Conservation (phyloP, 2,113 vertebrate species). For the Crotalus horridus region DNA sequence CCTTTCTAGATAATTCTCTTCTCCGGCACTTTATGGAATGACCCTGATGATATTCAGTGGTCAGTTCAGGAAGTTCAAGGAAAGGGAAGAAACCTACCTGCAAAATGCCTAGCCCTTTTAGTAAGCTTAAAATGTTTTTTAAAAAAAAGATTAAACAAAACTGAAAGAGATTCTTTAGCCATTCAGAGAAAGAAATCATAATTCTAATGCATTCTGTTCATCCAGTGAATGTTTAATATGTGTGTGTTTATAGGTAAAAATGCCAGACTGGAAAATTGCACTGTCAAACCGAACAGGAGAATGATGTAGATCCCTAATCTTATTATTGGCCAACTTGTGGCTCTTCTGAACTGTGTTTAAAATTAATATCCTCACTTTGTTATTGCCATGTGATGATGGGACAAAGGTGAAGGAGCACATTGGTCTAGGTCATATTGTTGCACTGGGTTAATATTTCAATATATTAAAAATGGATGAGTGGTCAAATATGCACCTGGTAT, state of each 20-base stretch:
- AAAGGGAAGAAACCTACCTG: neutral
- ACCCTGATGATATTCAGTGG: neutral
- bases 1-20: neutral
- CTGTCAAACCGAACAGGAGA: neutral
- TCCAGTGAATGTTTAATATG: neutral
- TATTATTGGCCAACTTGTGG: neutral
- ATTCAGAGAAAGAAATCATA: neutral
- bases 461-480: neutral
- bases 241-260: neutral
- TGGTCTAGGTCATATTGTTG: neutral
- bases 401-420: neutral
- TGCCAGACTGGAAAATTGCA: neutral
- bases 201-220: neutral
- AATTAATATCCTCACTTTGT: neutral
- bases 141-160: neutral
- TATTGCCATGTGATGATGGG: neutral
- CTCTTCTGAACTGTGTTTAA: neutral
- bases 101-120: neutral
- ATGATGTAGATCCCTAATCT: neutral
- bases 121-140: neutral
- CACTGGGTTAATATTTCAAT: neutral
- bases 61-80: neutral
- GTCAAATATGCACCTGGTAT: neutral
- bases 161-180: neutral
- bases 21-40: neutral